A percentile compares a stretch with the other conserved stretches of the same genome.
phyloP scores from a whole-genome alignment of 2,113 vertebrate species.

The Orthonyx spaldingii region DNA sequence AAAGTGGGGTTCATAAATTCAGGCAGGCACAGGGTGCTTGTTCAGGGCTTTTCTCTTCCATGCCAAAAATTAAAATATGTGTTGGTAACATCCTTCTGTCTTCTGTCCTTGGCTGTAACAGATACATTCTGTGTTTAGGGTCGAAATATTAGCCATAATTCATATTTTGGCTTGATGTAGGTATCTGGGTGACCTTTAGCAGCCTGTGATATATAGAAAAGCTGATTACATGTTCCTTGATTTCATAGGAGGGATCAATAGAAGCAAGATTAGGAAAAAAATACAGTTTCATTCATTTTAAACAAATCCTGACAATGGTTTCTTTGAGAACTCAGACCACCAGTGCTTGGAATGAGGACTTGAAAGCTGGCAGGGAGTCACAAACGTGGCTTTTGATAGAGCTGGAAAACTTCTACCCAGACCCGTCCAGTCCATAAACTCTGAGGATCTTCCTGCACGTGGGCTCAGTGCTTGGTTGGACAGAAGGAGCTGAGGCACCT shows the following conservation, averaged over 20 bases:
- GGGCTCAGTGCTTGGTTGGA: background rate
- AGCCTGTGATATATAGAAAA: conserved; percentile 30
- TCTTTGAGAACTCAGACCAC: background rate
- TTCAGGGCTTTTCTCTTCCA: background rate
- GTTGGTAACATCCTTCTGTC: background rate
- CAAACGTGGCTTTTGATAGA: background rate
- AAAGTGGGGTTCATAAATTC: background rate
- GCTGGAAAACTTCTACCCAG: background rate
- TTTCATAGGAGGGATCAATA: conserved; percentile 28
- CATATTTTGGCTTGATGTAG: background rate
- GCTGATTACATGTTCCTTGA: conserved; percentile 7
- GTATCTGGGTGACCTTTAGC: conserved; percentile 31
- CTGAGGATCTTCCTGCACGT: background rate
- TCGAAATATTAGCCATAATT: background rate
- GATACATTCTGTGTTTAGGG: background rate
- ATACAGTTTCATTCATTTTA: background rate
- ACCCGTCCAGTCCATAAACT: background rate
- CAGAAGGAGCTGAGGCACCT: background rate
- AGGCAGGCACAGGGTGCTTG: background rate
- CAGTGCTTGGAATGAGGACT: accelerated
- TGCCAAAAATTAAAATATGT: background rate
- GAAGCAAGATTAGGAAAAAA: background rate
- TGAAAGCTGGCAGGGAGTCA: background rate
- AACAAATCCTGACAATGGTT: background rate
- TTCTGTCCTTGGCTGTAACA: background rate